These are phyloP conservation scores for Cylindroiulus punctatus DNA, from an alignment of 2,888 invertebrate genomes.

Conservation along the genomic window DNA sequence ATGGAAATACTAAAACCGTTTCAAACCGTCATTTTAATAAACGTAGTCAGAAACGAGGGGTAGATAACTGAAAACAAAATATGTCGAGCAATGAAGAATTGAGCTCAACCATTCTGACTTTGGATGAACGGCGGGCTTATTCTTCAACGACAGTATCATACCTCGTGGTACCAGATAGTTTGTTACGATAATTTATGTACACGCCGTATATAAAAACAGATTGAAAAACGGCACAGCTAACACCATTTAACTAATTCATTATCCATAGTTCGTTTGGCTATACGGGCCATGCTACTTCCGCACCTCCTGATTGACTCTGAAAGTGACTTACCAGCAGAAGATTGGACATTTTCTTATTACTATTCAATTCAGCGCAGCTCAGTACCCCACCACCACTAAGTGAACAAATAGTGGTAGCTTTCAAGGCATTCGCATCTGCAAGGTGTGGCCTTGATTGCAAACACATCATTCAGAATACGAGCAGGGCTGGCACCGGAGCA, in stretches of 20 bases:
- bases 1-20: no score
- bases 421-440: no score
- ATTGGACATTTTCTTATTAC: no score
- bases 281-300: not conserved
- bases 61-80: not conserved
- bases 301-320: not conserved
- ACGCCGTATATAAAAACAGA: constrained; percentile 43
- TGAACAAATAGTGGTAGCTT: no score
- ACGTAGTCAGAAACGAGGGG: no score
- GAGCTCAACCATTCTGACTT: not conserved
- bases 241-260: constrained; percentile 32
- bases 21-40: no score
- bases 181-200: constrained; percentile 30
- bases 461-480: no score
- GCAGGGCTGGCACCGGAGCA: not conserved
- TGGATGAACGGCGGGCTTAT: not conserved
- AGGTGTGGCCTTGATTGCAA: no score
- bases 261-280: not conserved
- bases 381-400: no score
- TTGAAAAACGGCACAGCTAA: constrained; percentile 20
- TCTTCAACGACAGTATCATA: not conserved
- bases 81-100: not conserved
- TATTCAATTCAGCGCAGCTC: no score
- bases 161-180: not conserved
- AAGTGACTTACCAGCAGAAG: not conserved